Evolutionary conservation across 2,888 invertebrate species (phyloP).

Genomic region (Zaprionus bogoriensis): DNA sequence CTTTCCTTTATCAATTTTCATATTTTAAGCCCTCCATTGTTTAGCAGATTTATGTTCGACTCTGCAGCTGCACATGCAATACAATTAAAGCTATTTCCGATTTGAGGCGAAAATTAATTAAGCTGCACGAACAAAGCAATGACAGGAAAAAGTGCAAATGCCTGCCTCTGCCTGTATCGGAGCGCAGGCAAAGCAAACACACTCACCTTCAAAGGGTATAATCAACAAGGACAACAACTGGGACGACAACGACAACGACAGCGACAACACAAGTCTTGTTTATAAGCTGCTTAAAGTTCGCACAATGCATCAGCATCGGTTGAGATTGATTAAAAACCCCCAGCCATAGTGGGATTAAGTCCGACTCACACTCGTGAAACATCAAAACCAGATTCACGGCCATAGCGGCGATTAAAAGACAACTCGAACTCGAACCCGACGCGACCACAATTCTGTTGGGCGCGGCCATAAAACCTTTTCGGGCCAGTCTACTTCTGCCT

Average conservation of each 20-base stretch:
- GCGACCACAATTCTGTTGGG: background rate
- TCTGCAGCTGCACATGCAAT: conserved; percentile 1
- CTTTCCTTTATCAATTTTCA: background rate
- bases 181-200: conserved; percentile 7
- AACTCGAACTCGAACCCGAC: background rate
- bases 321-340: conserved; percentile 38
- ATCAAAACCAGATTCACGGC: conserved; percentile 31
- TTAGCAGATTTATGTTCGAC: background rate
- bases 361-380: conserved; percentile 20
- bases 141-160: background rate
- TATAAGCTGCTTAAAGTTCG: conserved; percentile 45
- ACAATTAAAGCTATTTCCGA: conserved; percentile 12
- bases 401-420: conserved; percentile 36
- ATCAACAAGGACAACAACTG: background rate
- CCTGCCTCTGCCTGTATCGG: too few relatives aligned
- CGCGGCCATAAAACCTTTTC: conserved; percentile 16
- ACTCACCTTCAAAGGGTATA: background rate
- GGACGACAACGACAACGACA: background rate
- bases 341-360: conserved; percentile 16
- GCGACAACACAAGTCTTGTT: conserved; percentile 19
- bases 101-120: conserved; percentile 13
- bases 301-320: conserved; percentile 14
- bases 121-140: conserved; percentile 1
- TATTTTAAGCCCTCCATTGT: background rate
- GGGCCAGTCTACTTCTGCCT: background rate